phyloP scores from a whole-genome alignment of 2,113 vertebrate genomes.

The Panthera leo region DNA sequence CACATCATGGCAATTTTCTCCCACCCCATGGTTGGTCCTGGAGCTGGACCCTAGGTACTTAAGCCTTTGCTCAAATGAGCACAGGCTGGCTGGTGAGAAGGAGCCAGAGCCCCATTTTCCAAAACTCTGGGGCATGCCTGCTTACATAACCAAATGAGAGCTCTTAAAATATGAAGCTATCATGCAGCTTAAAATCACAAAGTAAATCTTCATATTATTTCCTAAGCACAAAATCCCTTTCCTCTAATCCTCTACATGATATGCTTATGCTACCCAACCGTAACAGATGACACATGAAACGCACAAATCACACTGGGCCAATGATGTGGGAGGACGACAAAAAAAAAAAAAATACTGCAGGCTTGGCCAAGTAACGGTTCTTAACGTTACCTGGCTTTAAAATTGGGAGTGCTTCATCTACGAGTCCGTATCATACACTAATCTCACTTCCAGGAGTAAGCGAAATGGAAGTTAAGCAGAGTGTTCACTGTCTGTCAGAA shows the following conservation, averaged over 20 bases:
- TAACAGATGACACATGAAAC: not conserved
- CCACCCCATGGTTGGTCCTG: not conserved
- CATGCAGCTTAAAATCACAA: not conserved
- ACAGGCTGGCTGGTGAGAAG: not conserved
- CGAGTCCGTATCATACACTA: rapidly evolving
- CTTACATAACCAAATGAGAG: not conserved
- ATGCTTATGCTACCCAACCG: not conserved
- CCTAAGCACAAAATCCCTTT: not conserved
- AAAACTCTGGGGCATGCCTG: not conserved
- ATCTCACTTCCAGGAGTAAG: not conserved
- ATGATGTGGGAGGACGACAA: not conserved
- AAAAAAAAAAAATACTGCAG: not conserved
- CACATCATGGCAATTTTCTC: not conserved
- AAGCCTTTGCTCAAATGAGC: not conserved
- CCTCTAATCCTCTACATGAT: not conserved
- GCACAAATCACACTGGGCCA: not conserved
- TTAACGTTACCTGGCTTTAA: not conserved
- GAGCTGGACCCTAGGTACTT: not conserved
- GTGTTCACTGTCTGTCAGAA: not conserved
- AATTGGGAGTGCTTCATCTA: not conserved
- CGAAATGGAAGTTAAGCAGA: not conserved
- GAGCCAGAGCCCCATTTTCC: not conserved
- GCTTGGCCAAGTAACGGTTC: not conserved
- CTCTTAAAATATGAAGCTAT: not conserved
- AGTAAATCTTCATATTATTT: not conserved